These are phyloP conservation scores for Volucella inflata DNA, from an alignment of 2,888 invertebrate genomes.

Conservation along the genomic window DNA sequence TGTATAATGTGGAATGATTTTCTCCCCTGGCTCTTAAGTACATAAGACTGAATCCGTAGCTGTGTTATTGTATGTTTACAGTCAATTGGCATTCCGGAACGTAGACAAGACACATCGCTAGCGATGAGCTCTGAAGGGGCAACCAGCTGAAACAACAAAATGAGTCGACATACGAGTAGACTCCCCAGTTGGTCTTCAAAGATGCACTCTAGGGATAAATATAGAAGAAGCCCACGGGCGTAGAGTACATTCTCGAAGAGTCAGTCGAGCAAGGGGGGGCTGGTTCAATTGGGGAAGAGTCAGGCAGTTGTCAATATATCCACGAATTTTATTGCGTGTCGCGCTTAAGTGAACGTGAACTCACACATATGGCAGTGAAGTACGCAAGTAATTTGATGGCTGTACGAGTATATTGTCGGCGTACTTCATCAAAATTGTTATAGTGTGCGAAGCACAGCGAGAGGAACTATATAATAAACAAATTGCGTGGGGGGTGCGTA, in stretches of 20 bases:
- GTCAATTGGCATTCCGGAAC: conserved; percentile 54
- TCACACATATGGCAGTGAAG: conserved; percentile 27
- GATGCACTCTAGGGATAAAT: conserved; percentile 45
- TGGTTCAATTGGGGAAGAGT: conserved; percentile 8
- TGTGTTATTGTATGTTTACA: conserved; percentile 16
- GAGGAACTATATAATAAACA: conserved; percentile 57
- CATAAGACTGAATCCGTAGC: neutral
- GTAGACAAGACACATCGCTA: conserved; percentile 26
- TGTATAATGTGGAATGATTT: neutral
- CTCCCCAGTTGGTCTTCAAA: conserved; percentile 70
- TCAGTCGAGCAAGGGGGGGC: conserved; percentile 6
- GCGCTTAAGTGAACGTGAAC: conserved; percentile 64
- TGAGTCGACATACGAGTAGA: conserved; percentile 25
- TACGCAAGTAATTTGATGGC: conserved; percentile 6
- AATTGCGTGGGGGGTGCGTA: conserved; percentile 38
- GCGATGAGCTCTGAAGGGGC: conserved; percentile 19
- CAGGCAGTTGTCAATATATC: conserved; percentile 68
- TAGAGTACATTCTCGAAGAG: too few relatives aligned
- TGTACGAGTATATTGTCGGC: conserved; percentile 24
- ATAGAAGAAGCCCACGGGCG: conserved; percentile 24
- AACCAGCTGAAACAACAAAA: conserved; percentile 67
- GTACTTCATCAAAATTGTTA: conserved; percentile 53
- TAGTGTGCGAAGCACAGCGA: conserved; percentile 25
- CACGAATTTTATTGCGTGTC: conserved; percentile 68
- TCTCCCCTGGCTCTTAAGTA: neutral